These are phyloP conservation scores for Brevimyrus niger DNA, from an alignment of 2,113 vertebrate genomes.

Conservation along the genomic window DNA sequence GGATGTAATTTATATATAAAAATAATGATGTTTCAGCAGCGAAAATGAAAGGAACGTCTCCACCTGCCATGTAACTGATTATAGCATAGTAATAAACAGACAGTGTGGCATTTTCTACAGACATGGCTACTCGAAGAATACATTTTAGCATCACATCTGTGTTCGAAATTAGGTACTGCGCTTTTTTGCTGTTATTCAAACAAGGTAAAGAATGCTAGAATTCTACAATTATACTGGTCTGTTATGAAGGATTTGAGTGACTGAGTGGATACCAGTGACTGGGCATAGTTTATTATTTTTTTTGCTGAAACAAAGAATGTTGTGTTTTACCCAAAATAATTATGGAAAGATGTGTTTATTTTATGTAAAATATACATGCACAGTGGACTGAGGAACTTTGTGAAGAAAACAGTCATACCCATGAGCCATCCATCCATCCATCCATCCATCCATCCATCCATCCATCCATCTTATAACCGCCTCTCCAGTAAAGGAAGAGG, in stretches of 20 bases:
- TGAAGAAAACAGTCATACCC: not conserved
- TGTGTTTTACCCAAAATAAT: not conserved
- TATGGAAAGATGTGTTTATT: not conserved
- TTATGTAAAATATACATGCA: not conserved
- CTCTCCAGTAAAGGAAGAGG: not conserved
- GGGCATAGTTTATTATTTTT: not conserved
- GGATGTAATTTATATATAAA: constrained; percentile 4
- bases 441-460: no score
- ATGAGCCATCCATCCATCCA: not conserved
- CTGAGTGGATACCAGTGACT: not conserved
- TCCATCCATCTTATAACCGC: not conserved
- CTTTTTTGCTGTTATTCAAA: not conserved
- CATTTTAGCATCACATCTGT: not conserved
- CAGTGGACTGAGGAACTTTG: not conserved
- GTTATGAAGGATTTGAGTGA: not conserved
- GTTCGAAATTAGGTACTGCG: not conserved
- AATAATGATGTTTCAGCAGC: not conserved
- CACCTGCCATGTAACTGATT: not conserved
- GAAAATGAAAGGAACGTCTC: not conserved
- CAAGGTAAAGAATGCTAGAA: not conserved
- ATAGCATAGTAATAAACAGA: not conserved
- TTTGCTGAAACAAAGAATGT: not conserved
- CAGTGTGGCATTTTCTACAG: not conserved
- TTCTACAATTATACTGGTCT: not conserved
- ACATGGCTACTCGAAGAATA: not conserved